phyloP scores from a whole-genome alignment of 1,140 invertebrate genomes.

The Aporrectodea caliginosa region DNA sequence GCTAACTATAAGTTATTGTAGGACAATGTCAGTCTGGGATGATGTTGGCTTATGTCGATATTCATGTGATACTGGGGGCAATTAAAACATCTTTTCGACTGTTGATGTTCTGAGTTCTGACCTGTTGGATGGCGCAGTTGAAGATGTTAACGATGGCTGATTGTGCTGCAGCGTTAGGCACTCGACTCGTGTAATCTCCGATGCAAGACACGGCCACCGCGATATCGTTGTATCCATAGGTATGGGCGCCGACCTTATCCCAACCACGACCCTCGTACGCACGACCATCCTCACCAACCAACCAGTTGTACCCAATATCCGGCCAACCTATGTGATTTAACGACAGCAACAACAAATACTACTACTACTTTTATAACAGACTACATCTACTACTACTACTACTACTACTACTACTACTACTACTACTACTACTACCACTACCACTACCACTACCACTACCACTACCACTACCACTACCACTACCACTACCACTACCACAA shows the following conservation, averaged over 20 bases:
- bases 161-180: neutral
- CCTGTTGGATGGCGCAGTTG: constrained; percentile 8
- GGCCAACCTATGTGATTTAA: constrained; percentile 18
- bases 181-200: neutral
- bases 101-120: no score
- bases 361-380: no score
- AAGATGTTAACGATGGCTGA: constrained; percentile 1
- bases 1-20: no score
- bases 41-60: no score
- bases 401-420: no score
- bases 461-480: neutral
- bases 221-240: constrained; percentile 62
- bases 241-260: constrained; percentile 63
- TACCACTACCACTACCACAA: neutral
- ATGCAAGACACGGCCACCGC: constrained; percentile 5
- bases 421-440: no score
- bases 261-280: constrained; percentile 49
- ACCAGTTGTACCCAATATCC: constrained; percentile 17
- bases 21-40: no score
- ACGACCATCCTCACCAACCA: constrained; percentile 7
- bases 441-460: neutral
- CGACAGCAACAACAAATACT: no score
- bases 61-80: no score
- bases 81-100: no score
- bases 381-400: no score